Evolutionary conservation across 2,888 invertebrate genomes (phyloP), one percentile per base, ranked within the genome.

Genomic region (Platycheirus albimanus): DNA sequence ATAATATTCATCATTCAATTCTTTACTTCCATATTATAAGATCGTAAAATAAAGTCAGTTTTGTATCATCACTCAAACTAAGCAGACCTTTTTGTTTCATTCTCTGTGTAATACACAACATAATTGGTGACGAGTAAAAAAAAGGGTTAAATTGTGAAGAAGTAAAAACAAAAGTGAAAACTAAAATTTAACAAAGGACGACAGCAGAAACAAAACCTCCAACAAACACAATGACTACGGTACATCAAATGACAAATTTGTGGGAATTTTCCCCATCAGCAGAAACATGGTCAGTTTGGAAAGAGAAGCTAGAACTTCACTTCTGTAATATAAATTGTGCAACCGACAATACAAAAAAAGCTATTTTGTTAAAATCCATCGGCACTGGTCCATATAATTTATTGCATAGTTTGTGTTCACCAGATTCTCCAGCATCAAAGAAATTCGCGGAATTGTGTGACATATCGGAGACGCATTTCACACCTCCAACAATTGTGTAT

Each of bases 291-390:
- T 20, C 54, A 1, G 41, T 81, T 19, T 72, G 63, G 56, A 81
- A 81, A 30, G 71, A 81, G 20, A 76, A 74, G 20, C 0, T 69
- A 8, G 74, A 54, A 15, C 67, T 77, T 19, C 70, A 70, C 45
- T 64, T 77, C 0, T 38, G 52, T 13, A 69, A 74, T 28, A 61
- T 69, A 13, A 63, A 74, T 20, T 79, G 69, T 33, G 36, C 43
- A 2, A 38, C 43, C n/a, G 61, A 79, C 24, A 79, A 79, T 30
- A 19, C 61, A 49, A 74, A 47, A 49, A 79, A 74, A 15, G 45
- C 54, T 8, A 69, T 63, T 45, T 36, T 74, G 5, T 54, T 79
- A 66, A 76, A 75, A 33, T 52, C 81, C 8, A 70, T 76, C n/a
- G 70, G 70, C 8, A 4, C 52, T 38, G 15, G 6, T 20, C 30